Evolutionary conservation across 2,888 invertebrate genomes (phyloP), one percentile per base, ranked within the genome.

Genomic region (Hirtodrosophila histrioides): DNA sequence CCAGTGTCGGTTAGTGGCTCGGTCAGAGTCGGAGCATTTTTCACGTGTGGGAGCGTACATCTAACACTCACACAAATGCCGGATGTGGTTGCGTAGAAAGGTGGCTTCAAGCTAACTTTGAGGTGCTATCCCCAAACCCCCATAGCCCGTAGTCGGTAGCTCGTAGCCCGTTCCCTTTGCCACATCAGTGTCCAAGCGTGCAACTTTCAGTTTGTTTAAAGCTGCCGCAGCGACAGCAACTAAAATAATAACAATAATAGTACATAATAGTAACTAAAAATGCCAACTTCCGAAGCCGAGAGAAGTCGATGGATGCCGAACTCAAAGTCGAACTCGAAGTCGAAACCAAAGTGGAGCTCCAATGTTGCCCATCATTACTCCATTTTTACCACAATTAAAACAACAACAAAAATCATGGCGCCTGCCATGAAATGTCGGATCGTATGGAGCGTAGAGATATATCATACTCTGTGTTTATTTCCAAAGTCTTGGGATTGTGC

Each of bases 221-320:
- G 64, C 68, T 69, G 73, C 68, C 63, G 8, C 48, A 41, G 48
- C 56, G 17, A 44, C 68, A 72, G 54, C 60, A 62, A 69, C 74
- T 78, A 73, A 84, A 74, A 77, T 80, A 81, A 84, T 75, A 82
- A 85, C 79, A 81, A 85, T 77, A 76, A 81, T 77, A 76, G 77
- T 72, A 70, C 64, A 71, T 74, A 84, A 81, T 78, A 76, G 78
- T 78, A 71, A 67, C 43, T 76, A 71, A 78, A 82, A 82, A 85
- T 76, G 76, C 71, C 79, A 66, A 85, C 82, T 85, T 85, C 82
- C 82, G 82, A 82, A 43, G 9, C 6, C 9, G 27, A 27, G 6
- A 27, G 8, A 74, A 69, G 66, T 29, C 40, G 8, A 58, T 7
- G 48, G 48, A 55, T 40, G 56, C 50, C 54, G 12, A 36, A 41